Conservation (phyloP, 1,140 invertebrate species). For the Heliconius hewitsoni region DNA sequence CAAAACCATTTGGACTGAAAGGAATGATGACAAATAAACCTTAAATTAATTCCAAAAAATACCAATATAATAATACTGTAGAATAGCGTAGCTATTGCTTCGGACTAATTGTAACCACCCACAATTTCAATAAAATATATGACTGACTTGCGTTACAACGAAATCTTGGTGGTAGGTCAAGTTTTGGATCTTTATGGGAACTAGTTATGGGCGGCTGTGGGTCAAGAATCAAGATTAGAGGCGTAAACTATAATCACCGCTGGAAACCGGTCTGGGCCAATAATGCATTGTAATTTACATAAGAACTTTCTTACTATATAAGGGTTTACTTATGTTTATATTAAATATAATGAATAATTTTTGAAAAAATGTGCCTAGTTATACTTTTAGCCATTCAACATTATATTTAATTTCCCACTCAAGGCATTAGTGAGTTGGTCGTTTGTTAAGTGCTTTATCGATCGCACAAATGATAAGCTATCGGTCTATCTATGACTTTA, state of each 20-base stretch:
- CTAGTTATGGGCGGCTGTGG: slow-evolving; percentile 64
- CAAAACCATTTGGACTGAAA: neutral
- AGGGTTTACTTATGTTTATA: neutral
- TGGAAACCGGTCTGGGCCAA: slow-evolving; percentile 63
- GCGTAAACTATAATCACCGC: slow-evolving; percentile 58
- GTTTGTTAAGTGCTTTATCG: slow-evolving; percentile 60
- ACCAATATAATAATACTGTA: slow-evolving; percentile 10
- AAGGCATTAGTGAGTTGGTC: slow-evolving; percentile 15
- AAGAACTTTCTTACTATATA: slow-evolving; percentile 9
- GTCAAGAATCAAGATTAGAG: slow-evolving; percentile 67
- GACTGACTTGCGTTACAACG: slow-evolving; percentile 48
- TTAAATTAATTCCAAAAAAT: too few relatives aligned
- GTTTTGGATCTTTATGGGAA: slow-evolving; percentile 43
- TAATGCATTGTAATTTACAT: slow-evolving; percentile 51
- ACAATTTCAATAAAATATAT: slow-evolving; percentile 30
- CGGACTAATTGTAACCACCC: slow-evolving; percentile 36
- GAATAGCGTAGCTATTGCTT: slow-evolving; percentile 12
- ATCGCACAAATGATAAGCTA: slow-evolving; percentile 65
- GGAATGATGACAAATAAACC: neutral
- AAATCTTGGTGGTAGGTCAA: slow-evolving; percentile 40
- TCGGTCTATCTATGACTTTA: slow-evolving; percentile 51
- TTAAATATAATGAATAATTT: neutral
- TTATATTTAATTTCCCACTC: slow-evolving; percentile 15
- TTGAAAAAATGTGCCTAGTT: too few relatives aligned
- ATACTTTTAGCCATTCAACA: neutral